Conservation (phyloP, 2,888 invertebrate species). For the Eilema griseolum region DNA sequence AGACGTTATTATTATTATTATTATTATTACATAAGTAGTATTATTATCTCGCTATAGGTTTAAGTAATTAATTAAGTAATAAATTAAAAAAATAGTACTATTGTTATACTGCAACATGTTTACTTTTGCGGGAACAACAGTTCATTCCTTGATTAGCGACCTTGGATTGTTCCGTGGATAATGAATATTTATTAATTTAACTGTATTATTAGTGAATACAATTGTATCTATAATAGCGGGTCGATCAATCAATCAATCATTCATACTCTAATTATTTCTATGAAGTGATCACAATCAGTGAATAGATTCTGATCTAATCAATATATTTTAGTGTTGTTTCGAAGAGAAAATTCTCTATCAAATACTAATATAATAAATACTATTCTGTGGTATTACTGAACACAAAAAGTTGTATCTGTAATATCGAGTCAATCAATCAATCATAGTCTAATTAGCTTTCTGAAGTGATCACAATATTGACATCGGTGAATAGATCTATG, state of each 20-base stretch:
- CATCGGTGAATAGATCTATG: conserved; percentile 48
- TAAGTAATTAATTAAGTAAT: not conserved
- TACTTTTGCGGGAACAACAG: not conserved
- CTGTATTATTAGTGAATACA: not conserved
- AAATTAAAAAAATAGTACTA: not conserved
- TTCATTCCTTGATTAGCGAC: not conserved
- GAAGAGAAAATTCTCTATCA: not conserved
- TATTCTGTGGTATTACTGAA: conserved; percentile 3
- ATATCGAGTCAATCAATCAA: conserved; percentile 36
- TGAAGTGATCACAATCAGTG: conserved; percentile 45
- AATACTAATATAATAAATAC: too few relatives aligned
- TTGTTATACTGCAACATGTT: not conserved
- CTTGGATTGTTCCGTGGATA: not conserved
- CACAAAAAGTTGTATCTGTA: conserved; percentile 22
- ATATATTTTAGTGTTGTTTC: conserved; percentile 13
- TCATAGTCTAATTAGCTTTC: conserved; percentile 42
- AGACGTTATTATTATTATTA: too few relatives aligned
- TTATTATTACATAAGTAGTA: too few relatives aligned
- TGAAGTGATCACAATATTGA: conserved; percentile 48
- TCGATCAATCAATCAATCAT: conserved; percentile 31
- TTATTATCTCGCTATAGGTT: too few relatives aligned
- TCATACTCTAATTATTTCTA: conserved; percentile 41
- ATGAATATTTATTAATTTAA: not conserved
- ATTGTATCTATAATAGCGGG: conserved; percentile 10
- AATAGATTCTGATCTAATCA: conserved; percentile 44